Percentiles rank a stretch among this genome's conserved stretches.
Evolutionary conservation across 2,113 vertebrate genomes (phyloP).

Genomic region (Porphyrio hochstetteri): DNA sequence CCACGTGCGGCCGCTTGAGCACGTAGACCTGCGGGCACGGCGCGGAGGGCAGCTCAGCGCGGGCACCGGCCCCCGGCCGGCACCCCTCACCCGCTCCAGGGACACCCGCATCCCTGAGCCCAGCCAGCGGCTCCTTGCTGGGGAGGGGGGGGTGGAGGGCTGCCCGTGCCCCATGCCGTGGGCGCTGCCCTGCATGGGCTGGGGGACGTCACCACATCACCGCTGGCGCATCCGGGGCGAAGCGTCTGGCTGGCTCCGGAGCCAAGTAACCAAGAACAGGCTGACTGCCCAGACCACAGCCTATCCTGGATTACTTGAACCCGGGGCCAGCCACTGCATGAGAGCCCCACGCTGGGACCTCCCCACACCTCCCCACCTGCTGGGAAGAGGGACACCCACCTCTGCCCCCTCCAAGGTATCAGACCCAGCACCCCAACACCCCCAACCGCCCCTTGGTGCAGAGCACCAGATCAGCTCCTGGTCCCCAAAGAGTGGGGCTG

Average conservation of each 20-base stretch:
- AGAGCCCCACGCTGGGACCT: neutral
- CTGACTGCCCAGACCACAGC: constrained; percentile 88
- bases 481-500: rapidly evolving
- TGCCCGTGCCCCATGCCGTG: rapidly evolving
- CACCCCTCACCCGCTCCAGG: rapidly evolving
- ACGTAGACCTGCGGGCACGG: constrained; percentile 85
- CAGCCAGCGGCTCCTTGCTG: rapidly evolving
- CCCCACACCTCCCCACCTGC: neutral
- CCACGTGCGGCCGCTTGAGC: constrained; percentile 92
- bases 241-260: constrained; percentile 78
- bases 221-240: neutral
- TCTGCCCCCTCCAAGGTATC: rapidly evolving
- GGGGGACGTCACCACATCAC: rapidly evolving
- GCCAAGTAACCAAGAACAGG: constrained; percentile 97
- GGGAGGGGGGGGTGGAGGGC: neutral
- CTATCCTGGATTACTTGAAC: constrained; percentile 99
- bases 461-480: rapidly evolving
- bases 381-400: neutral
- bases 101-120: neutral
- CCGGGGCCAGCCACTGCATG: constrained; percentile 77
- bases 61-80: rapidly evolving
- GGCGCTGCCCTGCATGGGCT: rapidly evolving
- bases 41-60: neutral
- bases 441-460: rapidly evolving
- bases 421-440: neutral